These are phyloP conservation scores for Microctonus hyperodae DNA, from an alignment of 2,888 invertebrate species.

Conservation along the genomic window DNA sequence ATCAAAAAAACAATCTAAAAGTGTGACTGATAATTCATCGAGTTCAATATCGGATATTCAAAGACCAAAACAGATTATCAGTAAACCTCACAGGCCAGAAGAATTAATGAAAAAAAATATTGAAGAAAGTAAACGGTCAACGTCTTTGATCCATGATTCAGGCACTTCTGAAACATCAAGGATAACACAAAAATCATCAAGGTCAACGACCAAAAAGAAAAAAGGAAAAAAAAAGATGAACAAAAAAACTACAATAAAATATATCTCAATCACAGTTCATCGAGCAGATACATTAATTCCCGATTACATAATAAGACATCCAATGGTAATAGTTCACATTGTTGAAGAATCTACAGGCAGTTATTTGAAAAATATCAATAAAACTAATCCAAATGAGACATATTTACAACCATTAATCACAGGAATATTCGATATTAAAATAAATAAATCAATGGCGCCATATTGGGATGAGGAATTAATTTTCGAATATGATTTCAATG, in stretches of 20 bases:
- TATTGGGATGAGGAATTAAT: conserved; percentile 74
- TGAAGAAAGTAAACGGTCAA: background rate
- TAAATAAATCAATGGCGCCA: conserved; percentile 64
- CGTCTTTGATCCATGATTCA: background rate
- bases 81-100: background rate
- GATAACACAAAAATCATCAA: background rate
- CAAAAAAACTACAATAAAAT: conserved; percentile 41
- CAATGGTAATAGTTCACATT: conserved; percentile 70
- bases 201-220: conserved; percentile 24
- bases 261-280: conserved; percentile 67
- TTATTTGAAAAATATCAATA: conserved; percentile 62
- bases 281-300: conserved; percentile 68
- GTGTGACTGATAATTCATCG: conserved; percentile 7
- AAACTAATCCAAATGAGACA: conserved; percentile 48
- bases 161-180: background rate
- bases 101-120: background rate
- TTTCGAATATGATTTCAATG: conserved; percentile 68
- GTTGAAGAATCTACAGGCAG: conserved; percentile 67
- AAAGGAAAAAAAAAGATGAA: conserved; percentile 34
- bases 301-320: conserved; percentile 69
- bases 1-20: background rate
- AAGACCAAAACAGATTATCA: background rate
- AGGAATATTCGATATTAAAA: conserved; percentile 68
- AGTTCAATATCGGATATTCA: conserved; percentile 8
- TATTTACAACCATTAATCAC: conserved; percentile 70